phyloP scores from a whole-genome alignment of 2,113 vertebrate species.

The Ciconia stormi region DNA sequence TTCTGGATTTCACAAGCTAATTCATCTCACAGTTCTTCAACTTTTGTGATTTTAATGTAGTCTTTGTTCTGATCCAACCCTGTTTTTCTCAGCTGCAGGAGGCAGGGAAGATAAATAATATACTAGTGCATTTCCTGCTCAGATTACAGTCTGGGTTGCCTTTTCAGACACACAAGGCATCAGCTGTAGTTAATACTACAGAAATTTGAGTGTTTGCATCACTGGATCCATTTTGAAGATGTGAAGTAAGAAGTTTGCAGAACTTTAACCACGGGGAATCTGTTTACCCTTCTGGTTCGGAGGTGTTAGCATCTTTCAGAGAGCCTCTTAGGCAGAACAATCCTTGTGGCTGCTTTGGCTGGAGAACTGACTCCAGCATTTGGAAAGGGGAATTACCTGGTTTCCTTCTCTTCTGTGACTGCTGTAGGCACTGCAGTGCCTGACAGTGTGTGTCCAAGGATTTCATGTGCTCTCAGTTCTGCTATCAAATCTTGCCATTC shows the following conservation, averaged over 20 bases:
- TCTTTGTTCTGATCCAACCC: neutral
- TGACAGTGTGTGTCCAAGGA: neutral
- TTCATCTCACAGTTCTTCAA: neutral
- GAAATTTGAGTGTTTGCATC: neutral
- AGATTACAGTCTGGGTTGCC: neutral
- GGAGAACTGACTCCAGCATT: neutral
- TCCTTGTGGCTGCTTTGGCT: neutral
- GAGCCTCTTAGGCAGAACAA: neutral
- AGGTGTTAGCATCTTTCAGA: neutral
- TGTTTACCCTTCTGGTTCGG: neutral
- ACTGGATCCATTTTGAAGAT: neutral
- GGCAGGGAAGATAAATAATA: neutral
- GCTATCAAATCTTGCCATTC: neutral
- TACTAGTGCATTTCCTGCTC: neutral
- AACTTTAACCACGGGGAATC: neutral
- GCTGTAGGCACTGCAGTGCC: neutral
- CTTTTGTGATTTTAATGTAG: neutral
- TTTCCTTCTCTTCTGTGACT: neutral
- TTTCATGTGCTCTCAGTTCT: neutral
- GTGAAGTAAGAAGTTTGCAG: neutral
- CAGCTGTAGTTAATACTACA: neutral
- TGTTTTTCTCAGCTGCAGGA: neutral
- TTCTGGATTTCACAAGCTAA: neutral
- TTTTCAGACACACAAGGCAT: neutral
- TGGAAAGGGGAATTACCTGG: neutral